Percentiles rank a stretch among this genome's conserved stretches.
phyloP scores from a whole-genome alignment of 2,113 vertebrate species.

The Phodopus roborovskii region DNA sequence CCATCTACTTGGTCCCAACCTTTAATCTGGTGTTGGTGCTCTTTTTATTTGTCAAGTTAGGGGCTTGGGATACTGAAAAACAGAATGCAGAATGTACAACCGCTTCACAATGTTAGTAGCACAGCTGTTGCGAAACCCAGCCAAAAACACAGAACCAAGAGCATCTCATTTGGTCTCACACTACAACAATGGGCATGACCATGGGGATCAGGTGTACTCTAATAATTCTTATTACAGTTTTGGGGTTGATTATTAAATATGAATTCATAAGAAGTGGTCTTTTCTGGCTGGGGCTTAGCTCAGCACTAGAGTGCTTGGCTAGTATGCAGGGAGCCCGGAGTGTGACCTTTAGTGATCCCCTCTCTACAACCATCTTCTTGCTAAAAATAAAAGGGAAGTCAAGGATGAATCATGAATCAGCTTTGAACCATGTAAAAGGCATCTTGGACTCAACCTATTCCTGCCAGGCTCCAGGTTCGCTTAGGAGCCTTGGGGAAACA shows the following conservation, averaged over 20 bases:
- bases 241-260: background rate
- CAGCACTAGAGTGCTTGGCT: background rate
- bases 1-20: background rate
- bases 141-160: constrained; percentile 48
- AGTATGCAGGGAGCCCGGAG: background rate
- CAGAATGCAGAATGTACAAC: rapidly evolving
- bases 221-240: background rate
- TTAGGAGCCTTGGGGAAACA: background rate
- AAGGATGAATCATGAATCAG: background rate
- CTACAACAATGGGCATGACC: background rate
- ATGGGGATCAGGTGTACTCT: background rate
- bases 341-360: too few species aligned
- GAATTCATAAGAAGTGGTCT: background rate
- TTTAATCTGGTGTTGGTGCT: background rate
- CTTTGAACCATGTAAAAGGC: background rate
- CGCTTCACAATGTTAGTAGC: background rate
- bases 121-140: background rate
- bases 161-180: constrained; percentile 61
- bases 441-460: background rate
- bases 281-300: background rate
- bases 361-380: background rate
- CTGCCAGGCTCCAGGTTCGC: background rate
- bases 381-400: background rate
- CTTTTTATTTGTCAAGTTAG: background rate
- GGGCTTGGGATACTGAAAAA: background rate